Conservation (phyloP, 2,888 invertebrate genomes). For the Lochmaea capreae region DNA sequence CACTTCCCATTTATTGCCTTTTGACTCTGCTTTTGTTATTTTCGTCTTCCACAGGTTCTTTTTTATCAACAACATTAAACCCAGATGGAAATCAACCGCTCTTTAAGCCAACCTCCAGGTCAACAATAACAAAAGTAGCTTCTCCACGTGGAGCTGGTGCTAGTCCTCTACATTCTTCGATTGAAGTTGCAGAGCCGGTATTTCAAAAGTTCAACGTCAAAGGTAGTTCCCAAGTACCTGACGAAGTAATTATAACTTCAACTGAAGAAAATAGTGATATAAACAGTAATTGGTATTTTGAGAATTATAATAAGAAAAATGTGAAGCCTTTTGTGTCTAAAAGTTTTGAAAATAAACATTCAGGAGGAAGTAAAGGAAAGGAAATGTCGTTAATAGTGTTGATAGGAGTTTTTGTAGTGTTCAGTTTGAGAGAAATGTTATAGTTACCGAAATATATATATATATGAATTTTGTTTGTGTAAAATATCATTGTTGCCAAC, state of each 20-base stretch:
- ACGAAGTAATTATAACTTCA: conserved; percentile 30
- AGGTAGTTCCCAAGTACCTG: conserved; percentile 63
- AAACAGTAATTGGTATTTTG: conserved; percentile 85
- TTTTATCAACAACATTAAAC: conserved; percentile 73
- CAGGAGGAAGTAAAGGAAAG: neutral
- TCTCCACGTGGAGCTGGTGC: conserved; percentile 61
- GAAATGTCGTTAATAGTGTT: conserved; percentile 3
- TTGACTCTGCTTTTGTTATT: no score
- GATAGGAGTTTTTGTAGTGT: neutral
- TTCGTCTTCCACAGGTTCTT: conserved; percentile 61
- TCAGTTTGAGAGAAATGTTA: neutral
- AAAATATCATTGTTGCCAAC: no score
- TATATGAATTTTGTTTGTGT: no score
- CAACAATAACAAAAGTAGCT: conserved; percentile 73
- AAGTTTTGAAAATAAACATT: conserved; percentile 26
- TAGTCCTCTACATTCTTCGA: conserved; percentile 49
- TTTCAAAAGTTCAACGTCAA: conserved; percentile 57
- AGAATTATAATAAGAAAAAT: conserved; percentile 80
- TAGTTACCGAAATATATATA: neutral
- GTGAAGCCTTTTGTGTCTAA: conserved; percentile 65
- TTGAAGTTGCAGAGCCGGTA: conserved; percentile 43
- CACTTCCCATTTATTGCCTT: no score
- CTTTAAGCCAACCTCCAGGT: conserved; percentile 64
- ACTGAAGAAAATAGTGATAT: conserved; percentile 16
- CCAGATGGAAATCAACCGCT: conserved; percentile 70